Base-by-base conservation (phyloP, 1,140 invertebrate species). In the Zaprionus vittiger region DNA sequence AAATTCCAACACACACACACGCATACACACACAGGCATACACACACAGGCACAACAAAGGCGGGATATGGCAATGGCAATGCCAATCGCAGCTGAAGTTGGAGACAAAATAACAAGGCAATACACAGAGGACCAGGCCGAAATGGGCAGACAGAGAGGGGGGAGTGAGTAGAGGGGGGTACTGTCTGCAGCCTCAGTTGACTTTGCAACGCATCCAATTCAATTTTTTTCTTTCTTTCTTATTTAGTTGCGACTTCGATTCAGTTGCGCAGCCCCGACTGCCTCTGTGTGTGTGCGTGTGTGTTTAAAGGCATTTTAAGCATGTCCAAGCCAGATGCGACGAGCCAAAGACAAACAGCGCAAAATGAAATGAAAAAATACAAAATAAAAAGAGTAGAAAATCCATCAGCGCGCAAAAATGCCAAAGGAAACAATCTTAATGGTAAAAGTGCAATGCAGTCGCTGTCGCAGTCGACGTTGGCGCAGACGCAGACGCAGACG, bases 381-480 rank as follows among this genome's bases (percentile, higher is more conserved):
- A 47, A 61, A 47, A 47, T 47, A 47, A 75, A 75, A 82, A 74
- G 77, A 91, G 89, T 90, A 90, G 85, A 90, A 90, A 90, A 90
- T 90, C 86, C 85, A 90, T 90, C 85, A 90, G 90, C 85, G 85
- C 86, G 85, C 86, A 90, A 91, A 90, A 90, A 90, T 90, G 85
- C 85, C 85, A 90, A 90, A 90, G 85, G 85, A 90, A 90, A 90
- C 85, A 90, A 90, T 90, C 85, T 90, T 90, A 90, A 90, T 90
- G 85, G 85, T 90, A 90, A 90, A 90, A 90, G 85, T 90, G 85
- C 85, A 90, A 66, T 47, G 56, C 76, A 69, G 76, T 66, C 54
- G 69, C 61, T 70, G 75, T 68, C 41, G 59, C 81, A 60, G 56
- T 62, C 68, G 55, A 12, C 12, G 60, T 17, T 41, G 37, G n/a